Conservation (phyloP, 2,888 invertebrate species). For the Tryphoninae sp. region DNA sequence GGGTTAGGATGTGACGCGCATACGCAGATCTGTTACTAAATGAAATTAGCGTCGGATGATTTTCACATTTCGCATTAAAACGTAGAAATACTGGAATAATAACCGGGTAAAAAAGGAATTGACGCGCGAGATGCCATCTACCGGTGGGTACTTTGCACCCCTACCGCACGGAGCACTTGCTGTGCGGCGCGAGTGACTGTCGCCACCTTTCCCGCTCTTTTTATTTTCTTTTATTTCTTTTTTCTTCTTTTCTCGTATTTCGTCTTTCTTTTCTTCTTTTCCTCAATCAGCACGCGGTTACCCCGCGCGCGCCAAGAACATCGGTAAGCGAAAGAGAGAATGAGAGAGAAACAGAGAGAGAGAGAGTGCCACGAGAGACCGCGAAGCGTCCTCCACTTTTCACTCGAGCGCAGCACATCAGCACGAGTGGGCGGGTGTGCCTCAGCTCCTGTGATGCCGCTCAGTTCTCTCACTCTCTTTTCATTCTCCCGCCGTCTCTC, state of each 20-base stretch:
- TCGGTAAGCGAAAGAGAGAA: conserved; percentile 20
- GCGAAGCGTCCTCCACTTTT: conserved; percentile 62
- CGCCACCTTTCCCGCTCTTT: conserved; percentile 53
- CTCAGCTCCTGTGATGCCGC: conserved; percentile 57
- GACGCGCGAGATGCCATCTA: conserved; percentile 26
- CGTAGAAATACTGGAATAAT: conserved; percentile 48
- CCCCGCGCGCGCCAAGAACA: conserved; percentile 42
- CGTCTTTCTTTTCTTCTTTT: conserved; percentile 49
- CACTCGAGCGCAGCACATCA: conserved; percentile 58
- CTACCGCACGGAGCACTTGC: conserved; percentile 48
- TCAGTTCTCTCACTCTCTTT: conserved; percentile 30
- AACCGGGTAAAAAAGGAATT: conserved; percentile 13
- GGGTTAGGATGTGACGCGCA: background rate
- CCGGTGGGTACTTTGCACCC: conserved; percentile 55
- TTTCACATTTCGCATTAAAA: conserved; percentile 32
- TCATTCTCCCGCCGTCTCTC: conserved; percentile 25
- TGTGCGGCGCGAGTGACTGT: conserved; percentile 54
- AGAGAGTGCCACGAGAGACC: conserved; percentile 52
- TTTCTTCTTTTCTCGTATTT: conserved; percentile 44
- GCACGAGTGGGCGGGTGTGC: conserved; percentile 60
- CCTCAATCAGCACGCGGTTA: conserved; percentile 58
- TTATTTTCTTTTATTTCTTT: background rate
- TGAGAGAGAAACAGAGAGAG: conserved; percentile 41
- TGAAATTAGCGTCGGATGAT: background rate
- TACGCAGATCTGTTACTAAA: background rate